Evolutionary conservation across 2,888 invertebrate genomes (phyloP).

Genomic region (Brachynemurus nebulosus): DNA sequence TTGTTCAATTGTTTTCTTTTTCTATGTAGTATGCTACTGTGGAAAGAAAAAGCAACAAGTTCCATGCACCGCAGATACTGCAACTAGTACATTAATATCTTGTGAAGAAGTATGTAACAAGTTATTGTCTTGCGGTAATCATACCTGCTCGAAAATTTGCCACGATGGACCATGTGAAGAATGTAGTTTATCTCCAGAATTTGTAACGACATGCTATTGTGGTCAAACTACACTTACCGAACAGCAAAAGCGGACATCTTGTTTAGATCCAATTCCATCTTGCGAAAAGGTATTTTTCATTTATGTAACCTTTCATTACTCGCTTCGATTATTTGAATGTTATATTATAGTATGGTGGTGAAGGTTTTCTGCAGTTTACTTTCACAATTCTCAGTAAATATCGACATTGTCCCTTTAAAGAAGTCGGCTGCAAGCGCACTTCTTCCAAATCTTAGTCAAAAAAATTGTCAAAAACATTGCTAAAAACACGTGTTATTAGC

Average conservation of each 20-base stretch:
- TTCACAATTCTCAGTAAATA: neutral
- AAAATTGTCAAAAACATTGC: too few relatives aligned
- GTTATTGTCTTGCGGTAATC: slow-evolving; percentile 49
- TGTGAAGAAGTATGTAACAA: slow-evolving; percentile 50
- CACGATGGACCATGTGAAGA: slow-evolving; percentile 51
- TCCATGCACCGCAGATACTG: slow-evolving; percentile 42
- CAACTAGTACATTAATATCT: slow-evolving; percentile 35
- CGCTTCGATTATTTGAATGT: too few relatives aligned
- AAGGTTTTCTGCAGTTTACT: neutral
- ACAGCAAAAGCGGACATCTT: slow-evolving; percentile 43
- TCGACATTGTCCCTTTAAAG: too few relatives aligned
- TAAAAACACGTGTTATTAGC: too few relatives aligned
- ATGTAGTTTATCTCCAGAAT: slow-evolving; percentile 46
- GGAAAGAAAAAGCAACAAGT: slow-evolving; percentile 45
- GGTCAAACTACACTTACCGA: slow-evolving; percentile 42
- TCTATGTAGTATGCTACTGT: slow-evolving; percentile 66
- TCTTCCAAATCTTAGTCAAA: too few relatives aligned
- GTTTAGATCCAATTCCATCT: slow-evolving; percentile 68
- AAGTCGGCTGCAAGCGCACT: too few relatives aligned
- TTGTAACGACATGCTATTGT: slow-evolving; percentile 60
- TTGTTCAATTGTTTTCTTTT: too few relatives aligned
- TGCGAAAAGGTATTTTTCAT: slow-evolving; percentile 50
- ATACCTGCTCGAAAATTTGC: slow-evolving; percentile 52
- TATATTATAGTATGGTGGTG: neutral
- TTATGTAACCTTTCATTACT: too few relatives aligned